A percentile compares a stretch with the other conserved stretches of the same genome.
Conservation (phyloP, 2,888 invertebrate species). For the Aspidapion aeneum region DNA sequence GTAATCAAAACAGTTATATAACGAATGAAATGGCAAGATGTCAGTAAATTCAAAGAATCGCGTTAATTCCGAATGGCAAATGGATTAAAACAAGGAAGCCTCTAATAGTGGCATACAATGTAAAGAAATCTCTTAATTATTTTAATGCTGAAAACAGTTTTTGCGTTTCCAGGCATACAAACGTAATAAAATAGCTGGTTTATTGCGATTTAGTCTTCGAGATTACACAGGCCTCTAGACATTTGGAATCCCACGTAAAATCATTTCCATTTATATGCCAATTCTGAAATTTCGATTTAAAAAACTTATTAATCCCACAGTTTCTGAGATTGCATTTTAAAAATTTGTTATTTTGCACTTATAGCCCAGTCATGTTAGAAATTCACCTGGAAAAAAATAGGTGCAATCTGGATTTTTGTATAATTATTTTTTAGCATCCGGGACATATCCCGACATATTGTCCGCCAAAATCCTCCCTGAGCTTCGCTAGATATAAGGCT, state of each 20-base stretch:
- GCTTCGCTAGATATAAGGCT: too few species aligned
- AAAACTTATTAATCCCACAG: too few species aligned
- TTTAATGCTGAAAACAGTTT: neutral
- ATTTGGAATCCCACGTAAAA: neutral
- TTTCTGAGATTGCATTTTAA: too few species aligned
- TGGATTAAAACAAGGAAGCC: neutral
- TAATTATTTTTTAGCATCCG: too few species aligned
- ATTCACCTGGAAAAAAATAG: too few species aligned
- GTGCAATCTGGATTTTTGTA: too few species aligned
- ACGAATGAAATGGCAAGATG: neutral
- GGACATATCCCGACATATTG: too few species aligned
- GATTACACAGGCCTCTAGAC: neutral
- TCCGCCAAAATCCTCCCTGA: too few species aligned
- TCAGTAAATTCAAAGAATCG: neutral
- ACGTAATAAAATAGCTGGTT: neutral
- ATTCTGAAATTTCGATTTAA: neutral
- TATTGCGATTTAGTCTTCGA: neutral
- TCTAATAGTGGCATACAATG: neutral
- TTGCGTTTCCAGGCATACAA: neutral
- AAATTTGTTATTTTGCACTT: too few species aligned
- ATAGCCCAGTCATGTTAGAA: too few species aligned
- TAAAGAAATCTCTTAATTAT: neutral
- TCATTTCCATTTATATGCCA: neutral
- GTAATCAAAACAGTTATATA: neutral
- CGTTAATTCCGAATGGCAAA: neutral